Base-by-base conservation (phyloP, 2,888 invertebrate species). In the Tubulanus polymorphus region DNA sequence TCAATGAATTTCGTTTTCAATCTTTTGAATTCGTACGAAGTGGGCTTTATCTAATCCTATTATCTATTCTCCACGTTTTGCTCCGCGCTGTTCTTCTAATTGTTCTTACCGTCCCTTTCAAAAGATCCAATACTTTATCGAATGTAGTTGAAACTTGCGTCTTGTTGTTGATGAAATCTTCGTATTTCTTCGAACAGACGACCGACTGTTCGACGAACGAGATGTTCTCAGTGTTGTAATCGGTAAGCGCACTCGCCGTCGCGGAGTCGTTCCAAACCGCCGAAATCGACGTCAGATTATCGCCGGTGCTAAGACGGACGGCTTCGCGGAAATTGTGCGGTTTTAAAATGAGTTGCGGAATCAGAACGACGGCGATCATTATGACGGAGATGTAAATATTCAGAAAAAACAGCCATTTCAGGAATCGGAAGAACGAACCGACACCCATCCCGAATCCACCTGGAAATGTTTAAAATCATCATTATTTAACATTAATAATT, bases 401-500 rank as follows among this genome's bases (percentile, higher is more conserved):
- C 49, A 93, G 80, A 72, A 88, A 86, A 69, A 93, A 83, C 1
- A 93, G 82, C 91, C 91, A 92, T 68, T 91, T 86, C 30, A 92
- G 83, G 71, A 93, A 91, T 3, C 88, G 82, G 74, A 93, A 93
- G 76, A 89, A 92, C 0, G 80, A 75, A 55, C 73, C 69, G 25
- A 76, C 90, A 5, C 70, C 68, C 26, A 67, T 69, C n/a, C 76
- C 76, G 66, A 71, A 75, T 27, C 64, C 65, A 47, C 75, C 76
- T 76, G 62, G 1, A 64, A 62, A 51, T 55, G 27, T 29, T 35
- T 48, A 58, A 29, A 37, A 12, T 23, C 18, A 15, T 25, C 18
- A 10, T 26, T 23, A 15, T 18, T 12, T 5, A 23, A 18, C 3
- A 2, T 18, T 20, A 18, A 35, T 3, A 1, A 51, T n/a, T 41